These are phyloP conservation scores for Steatocranus sp. DNA, from an alignment of 2,797 vertebrate species.

Conservation along the genomic window DNA sequence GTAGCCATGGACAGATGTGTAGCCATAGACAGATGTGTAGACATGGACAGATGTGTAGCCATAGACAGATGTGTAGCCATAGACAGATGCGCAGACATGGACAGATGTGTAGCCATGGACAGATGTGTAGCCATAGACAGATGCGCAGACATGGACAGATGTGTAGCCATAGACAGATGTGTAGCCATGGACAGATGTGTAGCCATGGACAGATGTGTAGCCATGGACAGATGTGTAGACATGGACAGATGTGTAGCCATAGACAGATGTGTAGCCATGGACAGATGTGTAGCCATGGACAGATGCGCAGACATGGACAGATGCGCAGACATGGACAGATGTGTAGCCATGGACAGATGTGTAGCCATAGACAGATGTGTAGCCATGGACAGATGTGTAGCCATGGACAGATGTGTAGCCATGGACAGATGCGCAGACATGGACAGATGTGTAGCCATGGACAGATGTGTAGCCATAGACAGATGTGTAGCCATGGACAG, in stretches of 20 bases:
- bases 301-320: accelerated
- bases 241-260: no score
- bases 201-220: accelerated
- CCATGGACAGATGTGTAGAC: accelerated
- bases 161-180: accelerated
- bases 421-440: accelerated
- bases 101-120: accelerated
- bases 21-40: no score
- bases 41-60: no score
- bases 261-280: no score
- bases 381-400: accelerated
- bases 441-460: accelerated
- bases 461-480: accelerated
- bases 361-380: accelerated
- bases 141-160: accelerated
- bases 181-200: accelerated
- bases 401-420: accelerated
- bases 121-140: accelerated
- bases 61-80: accelerated
- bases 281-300: no score
- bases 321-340: accelerated
- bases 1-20: accelerated
- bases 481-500: accelerated
- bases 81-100: accelerated
- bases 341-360: accelerated